These are phyloP conservation scores for Brachymystax lenok DNA, from an alignment of 2,797 vertebrate genomes.

Conservation along the genomic window DNA sequence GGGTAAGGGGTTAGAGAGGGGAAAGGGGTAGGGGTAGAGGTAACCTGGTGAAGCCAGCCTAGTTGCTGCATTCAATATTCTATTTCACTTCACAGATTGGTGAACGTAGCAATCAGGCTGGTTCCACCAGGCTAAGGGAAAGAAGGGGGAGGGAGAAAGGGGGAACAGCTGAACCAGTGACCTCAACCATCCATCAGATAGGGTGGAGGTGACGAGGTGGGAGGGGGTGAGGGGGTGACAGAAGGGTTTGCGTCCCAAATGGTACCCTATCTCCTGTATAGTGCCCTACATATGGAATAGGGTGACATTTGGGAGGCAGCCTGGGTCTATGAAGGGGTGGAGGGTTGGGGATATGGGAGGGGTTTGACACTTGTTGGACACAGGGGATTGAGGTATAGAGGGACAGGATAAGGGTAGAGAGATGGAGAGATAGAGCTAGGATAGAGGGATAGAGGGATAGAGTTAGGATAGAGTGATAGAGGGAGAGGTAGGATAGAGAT, in stretches of 20 bases:
- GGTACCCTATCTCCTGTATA: background rate
- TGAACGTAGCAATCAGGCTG: too few species aligned
- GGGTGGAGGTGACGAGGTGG: slow-evolving; percentile 70
- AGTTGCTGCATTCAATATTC: too few species aligned
- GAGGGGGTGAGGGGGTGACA: slow-evolving; percentile 36
- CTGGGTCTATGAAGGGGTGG: slow-evolving; percentile 58
- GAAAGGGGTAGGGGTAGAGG: too few species aligned
- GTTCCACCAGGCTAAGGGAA: background rate
- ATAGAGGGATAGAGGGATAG: slow-evolving; percentile 16
- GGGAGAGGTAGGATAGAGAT: too few species aligned
- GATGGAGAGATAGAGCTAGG: slow-evolving; percentile 46
- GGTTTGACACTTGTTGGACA: slow-evolving; percentile 37
- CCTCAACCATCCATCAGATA: slow-evolving; percentile 80
- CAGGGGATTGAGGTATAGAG: slow-evolving; percentile 15
- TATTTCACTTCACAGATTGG: too few species aligned
- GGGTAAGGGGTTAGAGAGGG: too few species aligned
- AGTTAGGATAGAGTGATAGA: too few species aligned
- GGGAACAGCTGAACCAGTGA: slow-evolving; percentile 81
- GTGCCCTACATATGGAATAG: background rate
- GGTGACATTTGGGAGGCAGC: background rate
- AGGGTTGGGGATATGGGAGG: slow-evolving; percentile 49
- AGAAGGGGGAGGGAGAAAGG: slow-evolving; percentile 31
- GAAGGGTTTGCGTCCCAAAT: background rate
- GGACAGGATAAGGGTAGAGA: too few species aligned
- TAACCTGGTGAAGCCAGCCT: too few species aligned